Percentiles rank a stretch among this genome's conserved stretches.
These are phyloP conservation scores for Drosophila nigrodunni DNA, from an alignment of 1,140 invertebrate genomes.

Conservation along the genomic window DNA sequence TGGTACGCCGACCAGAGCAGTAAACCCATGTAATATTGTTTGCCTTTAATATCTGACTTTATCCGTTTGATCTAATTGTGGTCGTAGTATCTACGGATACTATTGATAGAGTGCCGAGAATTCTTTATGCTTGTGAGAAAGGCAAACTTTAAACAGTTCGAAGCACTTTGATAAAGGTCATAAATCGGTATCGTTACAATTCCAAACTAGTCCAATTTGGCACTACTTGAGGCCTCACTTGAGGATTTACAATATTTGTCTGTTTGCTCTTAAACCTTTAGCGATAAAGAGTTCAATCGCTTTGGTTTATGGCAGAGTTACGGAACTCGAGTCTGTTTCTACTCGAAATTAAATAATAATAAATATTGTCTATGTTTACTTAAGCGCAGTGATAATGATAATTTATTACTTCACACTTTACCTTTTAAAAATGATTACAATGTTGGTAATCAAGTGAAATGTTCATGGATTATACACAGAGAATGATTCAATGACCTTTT, in stretches of 20 bases:
- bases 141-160: conserved; percentile 59
- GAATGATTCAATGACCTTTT: background rate
- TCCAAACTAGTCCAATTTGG: conserved; percentile 60
- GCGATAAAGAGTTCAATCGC: conserved; percentile 81
- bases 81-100: conserved; percentile 23
- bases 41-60: conserved; percentile 74
- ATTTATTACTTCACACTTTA: conserved; percentile 72
- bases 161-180: conserved; percentile 59
- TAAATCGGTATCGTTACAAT: conserved; percentile 44
- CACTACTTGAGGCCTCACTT: conserved; percentile 46
- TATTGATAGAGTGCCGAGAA: conserved; percentile 26
- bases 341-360: too few species aligned
- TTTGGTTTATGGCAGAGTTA: conserved; percentile 64
- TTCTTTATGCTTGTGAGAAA: conserved; percentile 62
- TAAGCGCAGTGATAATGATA: conserved; percentile 32
- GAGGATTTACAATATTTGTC: conserved; percentile 68
- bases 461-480: background rate
- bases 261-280: conserved; percentile 35
- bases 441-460: background rate
- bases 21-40: conserved; percentile 56
- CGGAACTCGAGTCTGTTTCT: conserved; percentile 46
- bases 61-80: conserved; percentile 42
- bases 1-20: conserved; percentile 28
- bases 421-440: conserved; percentile 23
- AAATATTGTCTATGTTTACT: conserved; percentile 23